Base-by-base conservation (phyloP, 92 coral and sea anemone species). In the Nematostella vectensis region DNA sequence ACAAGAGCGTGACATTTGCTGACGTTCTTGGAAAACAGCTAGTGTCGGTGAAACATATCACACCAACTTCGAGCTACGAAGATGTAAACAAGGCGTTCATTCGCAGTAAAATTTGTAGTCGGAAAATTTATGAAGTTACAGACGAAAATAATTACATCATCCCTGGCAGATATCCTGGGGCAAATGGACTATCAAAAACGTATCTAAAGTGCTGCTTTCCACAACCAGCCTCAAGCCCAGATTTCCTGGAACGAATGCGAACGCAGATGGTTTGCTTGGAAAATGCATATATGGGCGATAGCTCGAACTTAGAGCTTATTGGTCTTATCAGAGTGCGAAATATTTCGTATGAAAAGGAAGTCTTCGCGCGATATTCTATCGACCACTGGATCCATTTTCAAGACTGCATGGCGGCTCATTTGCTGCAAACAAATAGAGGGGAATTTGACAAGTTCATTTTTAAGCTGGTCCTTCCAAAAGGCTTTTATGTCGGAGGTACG, bases 401-500 rank as follows among this genome's bases (percentile, higher is more conserved):
- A 27, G 96, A 88, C 51, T 28, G 54, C 19, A 58, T 69, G 61
- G 91, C 78, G 0, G 76, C 76, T 40, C 79, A 78, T 25, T 65
- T 88, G 53, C 78, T 84, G 2, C 42, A 76, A 21, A 71, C 84
- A 19, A 37, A 74, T 17, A 81, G 79, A 56, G 83, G 87, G 29
- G 48, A 57, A 0, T 63, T 72, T 9, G 96, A 83, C 59, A 85
- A 78, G 31, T 88, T 88, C 52, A 74, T 72, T 53, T 88, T 88
- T 55, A 76, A 75, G 17, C 31, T 88, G 16, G 59, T 79, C 11
- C 23, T 18, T 30, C 13, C 17, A 10, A 38, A 57, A 50, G 76
- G 83, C 3, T 33, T 33, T 15, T 58, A 78, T 33, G 81, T 70
- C 40, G 57, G 45, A 3, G 48, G 58, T 23, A 59, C 31, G 21